Evolutionary conservation across 2,888 invertebrate species (phyloP).

Genomic region (Parasteatoda lunata): DNA sequence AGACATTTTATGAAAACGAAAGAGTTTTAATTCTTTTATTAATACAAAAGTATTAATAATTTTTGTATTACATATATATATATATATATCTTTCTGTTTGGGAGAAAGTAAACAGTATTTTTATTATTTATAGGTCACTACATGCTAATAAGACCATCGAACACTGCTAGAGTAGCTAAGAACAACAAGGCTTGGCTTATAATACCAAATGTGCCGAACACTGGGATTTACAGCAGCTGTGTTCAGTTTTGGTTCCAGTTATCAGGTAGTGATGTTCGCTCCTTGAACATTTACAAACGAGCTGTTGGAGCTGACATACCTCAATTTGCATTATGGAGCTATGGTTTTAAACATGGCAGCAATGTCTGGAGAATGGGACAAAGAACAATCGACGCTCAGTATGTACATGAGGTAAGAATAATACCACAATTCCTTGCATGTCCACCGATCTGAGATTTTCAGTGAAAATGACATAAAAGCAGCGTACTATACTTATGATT

Average conservation of each 20-base stretch:
- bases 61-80: too few species aligned
- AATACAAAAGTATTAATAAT: too few species aligned
- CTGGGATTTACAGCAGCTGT: conserved; percentile 33
- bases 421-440: too few species aligned
- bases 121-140: conserved; percentile 49
- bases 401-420: conserved; percentile 57
- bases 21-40: too few species aligned
- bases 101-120: too few species aligned
- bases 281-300: conserved; percentile 55
- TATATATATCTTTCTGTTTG: too few species aligned
- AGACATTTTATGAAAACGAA: too few species aligned
- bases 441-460: too few species aligned
- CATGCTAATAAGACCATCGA: conserved; percentile 53
- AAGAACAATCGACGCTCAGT: conserved; percentile 43
- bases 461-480: too few species aligned
- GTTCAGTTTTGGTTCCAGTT: conserved; percentile 74
- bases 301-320: conserved; percentile 10
- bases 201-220: conserved; percentile 56
- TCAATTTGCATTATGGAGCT: conserved; percentile 48
- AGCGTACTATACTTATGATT: too few species aligned
- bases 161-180: conserved; percentile 21
- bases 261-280: conserved; percentile 72
- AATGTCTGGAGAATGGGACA: conserved; percentile 68
- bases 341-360: conserved; percentile 38
- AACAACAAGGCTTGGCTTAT: conserved; percentile 57